A percentile compares a stretch with the other conserved stretches of the same genome.
phyloP scores from a whole-genome alignment of 2,888 invertebrate species.

The Protonemura montana region DNA sequence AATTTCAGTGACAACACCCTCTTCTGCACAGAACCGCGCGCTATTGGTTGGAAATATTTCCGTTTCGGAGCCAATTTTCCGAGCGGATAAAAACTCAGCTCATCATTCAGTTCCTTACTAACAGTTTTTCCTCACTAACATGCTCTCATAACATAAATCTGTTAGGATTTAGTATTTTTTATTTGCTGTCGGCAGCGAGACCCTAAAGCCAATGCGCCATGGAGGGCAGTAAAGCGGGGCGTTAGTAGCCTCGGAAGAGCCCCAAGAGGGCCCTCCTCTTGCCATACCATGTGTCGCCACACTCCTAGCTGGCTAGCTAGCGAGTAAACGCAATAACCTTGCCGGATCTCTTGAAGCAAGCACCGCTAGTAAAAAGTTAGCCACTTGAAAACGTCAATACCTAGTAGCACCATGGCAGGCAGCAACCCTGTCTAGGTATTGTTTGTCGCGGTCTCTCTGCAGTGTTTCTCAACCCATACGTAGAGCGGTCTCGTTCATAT shows the following conservation, averaged over 20 bases:
- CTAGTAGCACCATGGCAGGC: not conserved
- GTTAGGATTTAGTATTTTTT: slow-evolving; percentile 43
- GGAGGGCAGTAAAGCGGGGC: slow-evolving; percentile 29
- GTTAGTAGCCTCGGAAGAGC: not conserved
- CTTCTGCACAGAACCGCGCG: not conserved
- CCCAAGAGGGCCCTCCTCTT: slow-evolving; percentile 1
- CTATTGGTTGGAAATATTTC: not conserved
- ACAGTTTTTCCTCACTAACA: slow-evolving; percentile 41
- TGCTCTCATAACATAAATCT: slow-evolving; percentile 34
- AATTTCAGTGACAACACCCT: slow-evolving; percentile 1
- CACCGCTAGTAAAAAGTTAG: slow-evolving; percentile 3
- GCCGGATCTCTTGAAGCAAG: slow-evolving; percentile 15
- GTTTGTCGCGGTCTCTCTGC: slow-evolving; percentile 27
- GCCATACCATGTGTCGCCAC: slow-evolving; percentile 15
- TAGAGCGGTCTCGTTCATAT: not conserved
- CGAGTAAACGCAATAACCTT: slow-evolving; percentile 14
- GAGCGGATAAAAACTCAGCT: slow-evolving; percentile 15
- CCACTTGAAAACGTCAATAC: slow-evolving; percentile 29
- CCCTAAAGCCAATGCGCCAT: slow-evolving; percentile 46
- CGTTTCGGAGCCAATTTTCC: slow-evolving; percentile 1
- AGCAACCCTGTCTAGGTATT: slow-evolving; percentile 8
- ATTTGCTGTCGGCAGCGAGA: slow-evolving; percentile 46
- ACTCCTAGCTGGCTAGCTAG: not conserved
- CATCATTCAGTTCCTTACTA: slow-evolving; percentile 7
- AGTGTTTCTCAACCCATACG: slow-evolving; percentile 5